Conservation (phyloP, 2,113 vertebrate genomes). For the Manacus vitellinus region DNA sequence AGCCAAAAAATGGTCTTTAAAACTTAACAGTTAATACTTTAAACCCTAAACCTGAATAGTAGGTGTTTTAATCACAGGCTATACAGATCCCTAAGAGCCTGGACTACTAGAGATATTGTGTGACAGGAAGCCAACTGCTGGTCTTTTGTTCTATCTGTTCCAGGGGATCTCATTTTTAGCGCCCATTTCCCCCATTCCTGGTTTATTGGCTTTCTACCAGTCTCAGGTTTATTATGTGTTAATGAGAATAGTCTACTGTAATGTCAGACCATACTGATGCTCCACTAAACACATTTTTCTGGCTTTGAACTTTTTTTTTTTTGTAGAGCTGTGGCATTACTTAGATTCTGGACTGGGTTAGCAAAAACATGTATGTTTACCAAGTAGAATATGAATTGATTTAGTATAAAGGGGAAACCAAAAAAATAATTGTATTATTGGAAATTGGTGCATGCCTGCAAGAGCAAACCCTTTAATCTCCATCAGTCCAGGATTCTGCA, state of each 20-base stretch:
- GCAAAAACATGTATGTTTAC: neutral
- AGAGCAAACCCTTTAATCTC: constrained; percentile 5
- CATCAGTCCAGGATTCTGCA: neutral
- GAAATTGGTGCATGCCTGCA: neutral
- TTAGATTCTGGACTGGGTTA: neutral
- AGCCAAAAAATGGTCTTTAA: neutral
- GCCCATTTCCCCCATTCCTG: neutral
- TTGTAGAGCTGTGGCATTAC: neutral
- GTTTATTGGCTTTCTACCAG: neutral
- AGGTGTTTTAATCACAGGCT: neutral
- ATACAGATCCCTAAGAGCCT: neutral
- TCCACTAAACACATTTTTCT: neutral
- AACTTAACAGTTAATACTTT: neutral
- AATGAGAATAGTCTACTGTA: neutral
- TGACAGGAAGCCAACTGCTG: neutral
- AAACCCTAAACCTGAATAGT: neutral
- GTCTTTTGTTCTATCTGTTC: neutral
- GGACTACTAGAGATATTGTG: neutral
- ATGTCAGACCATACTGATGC: neutral
- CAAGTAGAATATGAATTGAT: neutral
- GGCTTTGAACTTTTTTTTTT: neutral
- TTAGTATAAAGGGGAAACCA: neutral
- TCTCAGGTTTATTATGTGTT: neutral
- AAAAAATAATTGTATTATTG: neutral
- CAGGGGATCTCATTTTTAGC: neutral